Evolutionary conservation across 2,113 vertebrate genomes (phyloP), one percentile per base, ranked within the genome.

Genomic region (Oreamnos americanus): DNA sequence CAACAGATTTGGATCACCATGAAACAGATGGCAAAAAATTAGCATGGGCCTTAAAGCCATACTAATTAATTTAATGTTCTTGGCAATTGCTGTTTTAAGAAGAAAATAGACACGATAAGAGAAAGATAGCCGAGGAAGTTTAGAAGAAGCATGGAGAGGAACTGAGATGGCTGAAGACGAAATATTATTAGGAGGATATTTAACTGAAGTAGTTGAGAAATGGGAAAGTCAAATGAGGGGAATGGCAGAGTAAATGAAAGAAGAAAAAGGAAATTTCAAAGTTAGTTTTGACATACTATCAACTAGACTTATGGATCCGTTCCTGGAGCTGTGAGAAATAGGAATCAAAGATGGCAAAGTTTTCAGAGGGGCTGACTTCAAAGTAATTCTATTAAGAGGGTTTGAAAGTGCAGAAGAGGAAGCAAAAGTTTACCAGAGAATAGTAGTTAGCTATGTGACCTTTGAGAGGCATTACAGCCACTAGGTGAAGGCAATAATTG

Each of bases 31-130:
- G 5, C 6, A 90, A 93, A 26, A 64, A 19, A 87, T 39, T n/a
- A 81, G 33, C 17, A 76, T 92, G 53, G 17, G 6, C 28, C 53
- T 90, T 62, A 95, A 91, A 96, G 30, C 12, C 9, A 30, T 58
- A 39, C 25, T 96, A 84, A 89, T 62, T 94, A 94, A 96, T 53
- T 36, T 47, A 91, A 86, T 49, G 49, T 4, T 89, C 30, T 96
- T 57, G 19, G 64, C 62, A 62, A 55, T 43, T 49, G 19, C n/a
- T 81, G n/a, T 87, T 71, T 76, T 83, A 91, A 81, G 64, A 90
- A 94, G 36, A 55, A 85, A 79, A 60, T 19, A 88, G 26, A 55
- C 8, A 45, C 39, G 26, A 85, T 60, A 64, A 23, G 8, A 84
- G 13, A 87, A 96, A 76, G 39, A 43, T 64, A 36, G 51, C 86